Evolutionary conservation across 2,888 invertebrate genomes (phyloP), one percentile per base, ranked within the genome.

Genomic region (Agapostemon virescens): DNA sequence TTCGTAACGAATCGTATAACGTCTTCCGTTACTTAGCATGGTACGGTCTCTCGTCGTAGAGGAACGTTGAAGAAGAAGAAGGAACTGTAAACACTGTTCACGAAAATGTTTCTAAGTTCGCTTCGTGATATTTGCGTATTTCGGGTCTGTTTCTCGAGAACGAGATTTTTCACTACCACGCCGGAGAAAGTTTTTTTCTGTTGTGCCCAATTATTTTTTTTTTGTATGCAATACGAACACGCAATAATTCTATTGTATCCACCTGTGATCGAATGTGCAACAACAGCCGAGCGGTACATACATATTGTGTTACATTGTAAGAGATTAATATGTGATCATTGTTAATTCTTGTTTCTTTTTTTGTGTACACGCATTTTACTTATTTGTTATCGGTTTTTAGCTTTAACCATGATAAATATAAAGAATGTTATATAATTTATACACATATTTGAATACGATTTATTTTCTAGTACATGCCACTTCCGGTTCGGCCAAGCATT

Each of bases 361-460:
- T 71, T 70, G 40, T 73, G 70, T 74, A 81, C 73, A 49, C 69
- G 61, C 81, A 82, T 75, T 82, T 72, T 77, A 84, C 73, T 83
- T 85, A 85, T 81, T 85, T 85, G 82, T 85, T 85, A 73, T 71
- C 83, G 77, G 81, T 69, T 68, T 73, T 81, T 79, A 85, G 79
- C 83, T 85, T 85, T 85, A 81, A 85, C 74, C 66, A 72, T 72
- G 66, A 79, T 66, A 81, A 64, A 82, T 78, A 85, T 77, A 83
- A 81, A 75, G 42, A 66, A 80, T 83, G 83, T 83, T 85, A 81
- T 85, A 81, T 85, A 71, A 85, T 70, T 77, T 77, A 72, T 55
- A 63, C 26, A 64, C 26, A 76, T 69, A 67, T 79, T 74, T 78
- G 30, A 74, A 71, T 81, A 73, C 45, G 49, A 55, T 61, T 81